Base-by-base conservation (phyloP, 1,140 invertebrate genomes). In the Eurosta solidaginis region DNA sequence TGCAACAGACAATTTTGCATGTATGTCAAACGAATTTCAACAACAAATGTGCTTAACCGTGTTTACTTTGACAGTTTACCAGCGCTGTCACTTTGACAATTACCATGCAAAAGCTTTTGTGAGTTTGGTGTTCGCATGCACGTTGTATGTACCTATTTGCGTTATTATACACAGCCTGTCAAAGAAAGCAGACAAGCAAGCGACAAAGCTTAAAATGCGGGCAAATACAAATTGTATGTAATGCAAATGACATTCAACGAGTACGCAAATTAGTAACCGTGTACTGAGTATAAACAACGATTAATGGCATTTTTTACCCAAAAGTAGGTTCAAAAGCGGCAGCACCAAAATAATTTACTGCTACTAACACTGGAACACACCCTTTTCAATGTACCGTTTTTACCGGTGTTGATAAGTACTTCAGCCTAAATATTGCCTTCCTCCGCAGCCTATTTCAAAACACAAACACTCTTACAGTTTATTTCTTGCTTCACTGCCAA, bases 401-500 rank as follows among this genome's bases (percentile, higher is more conserved):
- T 40, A 68, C 36, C 59, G 59, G 59, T 40, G 59, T 40, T 68
- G 59, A 68, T 68, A 40, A 40, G 59, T 36, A n/a, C 22, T 33
- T 33, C 12, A 6, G 54, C 54, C n/a, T n/a, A n/a, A n/a, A n/a
- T n/a, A n/a, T n/a, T n/a, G n/a, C n/a, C n/a, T n/a, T n/a, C n/a
- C n/a, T n/a, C n/a, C n/a, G n/a, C n/a, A 20, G 59, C 40, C 59
- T 40, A 7, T 36, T 68, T 17, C 22, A 20, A 7, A 20, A 54
- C 27, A 54, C 6, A 33, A 17, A 6, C 14, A 12, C 3, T 17
- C 45, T 20, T n/a, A n/a, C 12, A 1, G 33, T 68, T 40, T 40
- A 22, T n/a, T 68, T 22, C 59, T 68, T 68, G 59, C n/a, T 40
- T 68, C n/a, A 12, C 59, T 68, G 59, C 33, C n/a, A 68, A 54